Conservation (phyloP, 1,140 invertebrate species). For the Diabrotica virgifera region DNA sequence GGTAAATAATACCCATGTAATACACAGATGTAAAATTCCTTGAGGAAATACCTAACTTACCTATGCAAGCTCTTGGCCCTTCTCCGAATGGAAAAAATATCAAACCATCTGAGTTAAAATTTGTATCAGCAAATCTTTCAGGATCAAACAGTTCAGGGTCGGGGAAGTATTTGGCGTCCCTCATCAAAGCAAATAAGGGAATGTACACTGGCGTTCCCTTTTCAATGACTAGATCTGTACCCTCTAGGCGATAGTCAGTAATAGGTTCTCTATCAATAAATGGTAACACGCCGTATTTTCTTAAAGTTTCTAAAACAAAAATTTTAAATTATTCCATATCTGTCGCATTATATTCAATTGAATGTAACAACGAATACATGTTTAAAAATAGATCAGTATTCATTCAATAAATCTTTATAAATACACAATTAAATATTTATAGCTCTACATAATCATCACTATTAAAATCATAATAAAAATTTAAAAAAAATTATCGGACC, state of each 20-base stretch:
- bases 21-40: too few relatives aligned
- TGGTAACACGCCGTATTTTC: conserved; percentile 52
- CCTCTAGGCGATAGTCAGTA: conserved; percentile 49
- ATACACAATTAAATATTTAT: too few relatives aligned
- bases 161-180: conserved; percentile 46
- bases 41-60: conserved; percentile 15
- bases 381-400: too few relatives aligned
- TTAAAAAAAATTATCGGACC: too few relatives aligned
- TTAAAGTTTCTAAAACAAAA: conserved; percentile 49
- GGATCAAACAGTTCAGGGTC: conserved; percentile 52
- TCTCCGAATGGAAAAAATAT: conserved; percentile 30
- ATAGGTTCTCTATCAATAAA: conserved; percentile 49
- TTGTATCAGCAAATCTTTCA: conserved; percentile 48
- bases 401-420: too few relatives aligned
- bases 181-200: conserved; percentile 46
- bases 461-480: too few relatives aligned
- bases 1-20: too few relatives aligned
- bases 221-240: conserved; percentile 47
- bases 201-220: conserved; percentile 48
- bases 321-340: too few relatives aligned
- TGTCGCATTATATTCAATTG: too few relatives aligned
- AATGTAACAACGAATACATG: too few relatives aligned
- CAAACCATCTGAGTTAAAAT: conserved; percentile 24
- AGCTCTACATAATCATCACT: too few relatives aligned
- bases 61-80: conserved; percentile 29